Percentiles rank a stretch among this genome's conserved stretches.
phyloP scores from a whole-genome alignment of 2,888 invertebrate species.

The Polietes domitor region DNA sequence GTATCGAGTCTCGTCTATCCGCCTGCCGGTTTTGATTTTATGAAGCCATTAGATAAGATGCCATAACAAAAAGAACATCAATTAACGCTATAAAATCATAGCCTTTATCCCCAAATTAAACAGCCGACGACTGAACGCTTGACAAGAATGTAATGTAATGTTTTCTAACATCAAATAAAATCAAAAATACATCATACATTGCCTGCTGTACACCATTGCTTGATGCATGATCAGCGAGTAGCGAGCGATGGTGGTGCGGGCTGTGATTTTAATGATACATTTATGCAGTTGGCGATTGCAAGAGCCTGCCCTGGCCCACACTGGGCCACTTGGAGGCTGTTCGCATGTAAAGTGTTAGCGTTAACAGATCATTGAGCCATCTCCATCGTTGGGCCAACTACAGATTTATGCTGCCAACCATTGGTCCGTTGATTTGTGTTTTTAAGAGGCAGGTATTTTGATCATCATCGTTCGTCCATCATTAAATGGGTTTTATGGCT shows the following conservation, averaged over 20 bases:
- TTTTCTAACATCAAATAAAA: background rate
- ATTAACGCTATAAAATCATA: slow-evolving; percentile 74
- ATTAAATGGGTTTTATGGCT: slow-evolving; percentile 62
- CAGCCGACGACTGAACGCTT: slow-evolving; percentile 24
- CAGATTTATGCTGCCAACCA: background rate
- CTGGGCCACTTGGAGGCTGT: background rate
- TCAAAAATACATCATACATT: background rate
- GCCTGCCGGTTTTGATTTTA: slow-evolving; percentile 64
- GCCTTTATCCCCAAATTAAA: slow-evolving; percentile 37
- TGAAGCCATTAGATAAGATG: slow-evolving; percentile 73
- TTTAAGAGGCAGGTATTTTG: slow-evolving; percentile 39
- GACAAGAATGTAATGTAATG: slow-evolving; percentile 24
- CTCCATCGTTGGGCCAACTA: background rate
- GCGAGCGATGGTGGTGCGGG: background rate
- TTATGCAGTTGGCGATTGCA: background rate
- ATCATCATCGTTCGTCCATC: slow-evolving; percentile 54
- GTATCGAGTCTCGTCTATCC: background rate
- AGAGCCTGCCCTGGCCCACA: background rate
- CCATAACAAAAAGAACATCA: slow-evolving; percentile 75
- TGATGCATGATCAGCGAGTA: background rate
- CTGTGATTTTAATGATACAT: slow-evolving; percentile 8
- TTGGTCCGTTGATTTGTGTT: background rate
- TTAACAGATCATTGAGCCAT: slow-evolving; percentile 44
- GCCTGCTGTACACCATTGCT: background rate
- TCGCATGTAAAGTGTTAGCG: slow-evolving; percentile 51